Evolutionary conservation across 2,888 invertebrate genomes (phyloP), one percentile per base, ranked within the genome.

Genomic region (Melikaiella ostensackeni): DNA sequence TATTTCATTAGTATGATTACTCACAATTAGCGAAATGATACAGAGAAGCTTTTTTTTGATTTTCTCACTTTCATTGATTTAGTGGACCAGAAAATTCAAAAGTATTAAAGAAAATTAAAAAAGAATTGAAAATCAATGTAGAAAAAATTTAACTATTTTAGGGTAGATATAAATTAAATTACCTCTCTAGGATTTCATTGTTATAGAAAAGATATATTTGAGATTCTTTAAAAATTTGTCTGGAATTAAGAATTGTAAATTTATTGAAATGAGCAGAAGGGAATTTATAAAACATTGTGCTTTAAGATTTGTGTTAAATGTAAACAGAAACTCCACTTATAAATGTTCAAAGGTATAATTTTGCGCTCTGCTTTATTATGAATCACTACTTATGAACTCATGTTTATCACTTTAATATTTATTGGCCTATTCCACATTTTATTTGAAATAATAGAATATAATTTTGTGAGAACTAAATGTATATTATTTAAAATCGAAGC

Each of bases 1-100:
- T 11, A 16, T 24, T 70, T 50, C 50, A 70, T 33, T 70, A 70
- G 13, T 50, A 16, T 42, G 46, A n/a, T 46, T 70, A 50, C 46
- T 70, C 13, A 0, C n/a, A 38, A 38, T 38, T 50, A 19, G 66
- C 27, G 11, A 66, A 66, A 66, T 19, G 5, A n/a, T 66, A 3
- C 19, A 64, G 19, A 24, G 7, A 27, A 21, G n/a, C n/a, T 3
- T 27, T 50, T 66, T n/a, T 1, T n/a, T 30, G 11, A 27, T 70
- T 27, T 13, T 19, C 9, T 27, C 30, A 70, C 46, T 70, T 50
- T n/a, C 46, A 70, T 70, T 42, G 24, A n/a, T 1, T 64, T 24
- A n/a, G n/a, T 8, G 24, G 57, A 57, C 21, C n/a, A 24, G 13
- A 24, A 24, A 13, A 21, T 11, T 57, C 24, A 6, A n/a, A 57